phyloP scores from a whole-genome alignment of 2,113 vertebrate genomes.

The Lagenorhynchus albirostris region DNA sequence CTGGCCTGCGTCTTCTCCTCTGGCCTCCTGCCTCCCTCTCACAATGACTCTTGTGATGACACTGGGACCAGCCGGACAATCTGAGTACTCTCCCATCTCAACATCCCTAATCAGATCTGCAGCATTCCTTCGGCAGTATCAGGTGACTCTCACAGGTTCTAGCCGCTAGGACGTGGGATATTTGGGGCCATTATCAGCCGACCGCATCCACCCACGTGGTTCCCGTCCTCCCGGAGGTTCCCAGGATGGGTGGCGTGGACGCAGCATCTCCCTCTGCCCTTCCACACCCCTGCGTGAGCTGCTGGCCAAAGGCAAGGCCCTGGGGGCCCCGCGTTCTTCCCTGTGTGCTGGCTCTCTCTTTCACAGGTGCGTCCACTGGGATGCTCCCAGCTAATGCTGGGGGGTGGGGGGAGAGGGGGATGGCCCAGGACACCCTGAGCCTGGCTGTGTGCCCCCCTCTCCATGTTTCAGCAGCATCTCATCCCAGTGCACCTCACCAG shows the following conservation, averaged over 20 bases:
- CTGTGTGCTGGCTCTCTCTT: background rate
- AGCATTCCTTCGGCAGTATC: too few species aligned
- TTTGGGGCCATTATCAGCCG: background rate
- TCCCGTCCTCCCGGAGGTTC: background rate
- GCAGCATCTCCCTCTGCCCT: background rate
- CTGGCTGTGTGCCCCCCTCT: background rate
- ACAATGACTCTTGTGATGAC: background rate
- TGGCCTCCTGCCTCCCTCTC: background rate
- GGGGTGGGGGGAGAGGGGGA: too few species aligned
- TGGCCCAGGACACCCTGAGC: background rate
- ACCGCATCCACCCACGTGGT: too few species aligned
- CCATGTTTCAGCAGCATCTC: fast-evolving
- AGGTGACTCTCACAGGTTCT: fast-evolving
- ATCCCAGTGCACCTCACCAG: background rate
- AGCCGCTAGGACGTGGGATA: fast-evolving
- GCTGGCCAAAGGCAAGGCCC: background rate
- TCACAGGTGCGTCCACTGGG: background rate
- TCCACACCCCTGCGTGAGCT: fast-evolving
- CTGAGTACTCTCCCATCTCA: fast-evolving
- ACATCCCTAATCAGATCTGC: fast-evolving
- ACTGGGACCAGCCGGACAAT: fast-evolving
- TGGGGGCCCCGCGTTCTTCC: background rate
- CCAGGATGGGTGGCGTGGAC: background rate
- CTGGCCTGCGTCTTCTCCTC: background rate
- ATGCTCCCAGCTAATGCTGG: background rate